A percentile compares a stretch with the other conserved stretches of the same genome.
phyloP scores from a whole-genome alignment of 2,113 vertebrate genomes.

The Mirza zaza region DNA sequence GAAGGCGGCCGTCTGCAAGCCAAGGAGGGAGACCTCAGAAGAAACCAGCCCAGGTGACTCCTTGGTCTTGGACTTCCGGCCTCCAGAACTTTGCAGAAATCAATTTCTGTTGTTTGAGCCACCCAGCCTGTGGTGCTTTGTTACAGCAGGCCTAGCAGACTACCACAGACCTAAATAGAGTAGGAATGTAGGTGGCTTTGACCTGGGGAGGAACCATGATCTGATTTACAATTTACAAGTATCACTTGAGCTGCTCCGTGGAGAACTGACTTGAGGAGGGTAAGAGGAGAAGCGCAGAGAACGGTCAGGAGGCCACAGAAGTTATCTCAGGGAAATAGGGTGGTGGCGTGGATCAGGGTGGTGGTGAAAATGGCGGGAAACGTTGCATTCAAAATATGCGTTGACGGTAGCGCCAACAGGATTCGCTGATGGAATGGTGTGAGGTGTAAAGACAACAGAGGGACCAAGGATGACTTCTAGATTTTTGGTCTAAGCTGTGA shows the following conservation, averaged over 20 bases:
- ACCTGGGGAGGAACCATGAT: neutral
- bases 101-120: neutral
- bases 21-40: too few species aligned
- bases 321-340: neutral
- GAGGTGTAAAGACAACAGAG: neutral
- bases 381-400: too few species aligned
- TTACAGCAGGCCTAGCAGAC: neutral
- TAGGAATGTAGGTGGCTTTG: neutral
- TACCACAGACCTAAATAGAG: too few species aligned
- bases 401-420: neutral
- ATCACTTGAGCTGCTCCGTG: neutral
- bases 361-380: neutral
- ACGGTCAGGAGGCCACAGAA: neutral
- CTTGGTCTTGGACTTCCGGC: neutral
- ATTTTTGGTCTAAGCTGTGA: neutral
- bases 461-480: neutral
- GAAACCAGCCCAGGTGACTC: rapidly evolving
- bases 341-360: neutral
- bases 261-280: neutral
- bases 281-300: neutral
- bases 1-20: neutral
- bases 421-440: neutral
- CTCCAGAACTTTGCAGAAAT: neutral
- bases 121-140: neutral
- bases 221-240: neutral